Percentiles rank a stretch among this genome's conserved stretches.
phyloP scores from a whole-genome alignment of 53 echinoderm and acorn worm species.

The Stichopus horrens region DNA sequence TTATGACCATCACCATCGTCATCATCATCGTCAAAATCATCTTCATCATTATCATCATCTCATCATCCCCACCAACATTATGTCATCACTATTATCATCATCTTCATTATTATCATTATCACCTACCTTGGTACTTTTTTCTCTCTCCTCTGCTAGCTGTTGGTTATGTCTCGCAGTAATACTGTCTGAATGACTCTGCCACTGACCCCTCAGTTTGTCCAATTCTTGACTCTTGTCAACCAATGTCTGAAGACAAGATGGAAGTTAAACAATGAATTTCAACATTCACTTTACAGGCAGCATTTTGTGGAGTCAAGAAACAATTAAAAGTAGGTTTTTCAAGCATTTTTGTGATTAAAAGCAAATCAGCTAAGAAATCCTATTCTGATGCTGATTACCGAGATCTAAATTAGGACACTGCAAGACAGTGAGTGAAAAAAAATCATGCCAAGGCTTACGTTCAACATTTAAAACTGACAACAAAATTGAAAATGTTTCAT shows the following conservation, averaged over 20 bases:
- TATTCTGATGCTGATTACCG: too few relatives aligned
- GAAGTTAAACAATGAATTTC: too few relatives aligned
- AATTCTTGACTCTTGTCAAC: slow-evolving; percentile 67
- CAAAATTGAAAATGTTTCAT: too few relatives aligned
- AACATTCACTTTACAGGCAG: too few relatives aligned
- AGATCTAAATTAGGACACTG: too few relatives aligned
- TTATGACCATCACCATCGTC: neutral
- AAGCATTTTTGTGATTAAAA: too few relatives aligned
- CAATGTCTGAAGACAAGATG: slow-evolving; percentile 51
- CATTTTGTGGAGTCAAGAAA: too few relatives aligned
- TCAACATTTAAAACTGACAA: too few relatives aligned
- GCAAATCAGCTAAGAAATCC: too few relatives aligned
- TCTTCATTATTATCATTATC: neutral
- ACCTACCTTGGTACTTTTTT: slow-evolving; percentile 76
- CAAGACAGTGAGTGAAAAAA: too few relatives aligned
- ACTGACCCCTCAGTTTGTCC: slow-evolving; percentile 77
- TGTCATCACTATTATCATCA: neutral
- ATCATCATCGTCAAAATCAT: neutral
- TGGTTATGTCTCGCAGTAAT: slow-evolving; percentile 77
- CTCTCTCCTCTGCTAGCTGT: slow-evolving; percentile 80
- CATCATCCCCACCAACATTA: neutral
- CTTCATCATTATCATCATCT: neutral
- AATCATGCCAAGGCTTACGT: too few relatives aligned
- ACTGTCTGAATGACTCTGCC: slow-evolving; percentile 81
- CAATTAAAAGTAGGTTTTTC: too few relatives aligned